These are phyloP conservation scores for Seira sanloemensis DNA, from an alignment of 2,888 invertebrate species.

Conservation along the genomic window DNA sequence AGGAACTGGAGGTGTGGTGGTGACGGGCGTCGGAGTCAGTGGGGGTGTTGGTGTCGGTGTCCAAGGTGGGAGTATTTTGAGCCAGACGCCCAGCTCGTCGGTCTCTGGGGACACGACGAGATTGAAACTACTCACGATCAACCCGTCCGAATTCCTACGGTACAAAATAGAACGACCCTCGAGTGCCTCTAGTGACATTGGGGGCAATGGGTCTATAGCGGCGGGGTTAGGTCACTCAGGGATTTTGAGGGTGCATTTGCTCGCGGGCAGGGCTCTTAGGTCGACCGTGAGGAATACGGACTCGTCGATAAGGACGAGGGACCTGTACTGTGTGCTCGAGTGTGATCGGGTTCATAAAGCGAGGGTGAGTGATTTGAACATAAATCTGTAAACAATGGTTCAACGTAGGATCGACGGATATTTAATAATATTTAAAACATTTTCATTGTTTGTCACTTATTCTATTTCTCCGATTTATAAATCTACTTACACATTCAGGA, in stretches of 20 bases:
- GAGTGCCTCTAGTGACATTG: conserved; percentile 77
- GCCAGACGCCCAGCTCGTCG: conserved; percentile 74
- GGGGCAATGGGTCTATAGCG: conserved; percentile 74
- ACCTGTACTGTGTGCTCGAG: conserved; percentile 98
- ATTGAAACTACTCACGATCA: conserved; percentile 78
- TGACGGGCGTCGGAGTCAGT: conserved; percentile 2
- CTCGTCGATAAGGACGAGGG: conserved; percentile 82
- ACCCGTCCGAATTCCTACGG: conserved; percentile 72
- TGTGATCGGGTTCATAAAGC: conserved; percentile 95
- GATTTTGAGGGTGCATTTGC: conserved; percentile 91
- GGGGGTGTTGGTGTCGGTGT: conserved; percentile 14
- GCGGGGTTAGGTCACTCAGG: conserved; percentile 77
- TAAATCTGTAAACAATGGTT: too few relatives aligned
- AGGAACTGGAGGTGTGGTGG: conserved; percentile 8
- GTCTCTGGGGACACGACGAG: conserved; percentile 84
- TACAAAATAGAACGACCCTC: conserved; percentile 90
- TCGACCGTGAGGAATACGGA: conserved; percentile 79
- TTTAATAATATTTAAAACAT: too few relatives aligned
- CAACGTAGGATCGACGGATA: too few relatives aligned
- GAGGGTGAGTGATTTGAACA: too few relatives aligned
- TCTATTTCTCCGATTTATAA: too few relatives aligned
- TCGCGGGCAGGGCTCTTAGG: conserved; percentile 78
- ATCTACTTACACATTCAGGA: too few relatives aligned
- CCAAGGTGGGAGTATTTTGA: conserved; percentile 79
- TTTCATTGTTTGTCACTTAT: too few relatives aligned